A percentile compares a stretch with the other conserved stretches of the same genome.
Conservation (phyloP, 2,113 vertebrate species). For the Rutilus rutilus region DNA sequence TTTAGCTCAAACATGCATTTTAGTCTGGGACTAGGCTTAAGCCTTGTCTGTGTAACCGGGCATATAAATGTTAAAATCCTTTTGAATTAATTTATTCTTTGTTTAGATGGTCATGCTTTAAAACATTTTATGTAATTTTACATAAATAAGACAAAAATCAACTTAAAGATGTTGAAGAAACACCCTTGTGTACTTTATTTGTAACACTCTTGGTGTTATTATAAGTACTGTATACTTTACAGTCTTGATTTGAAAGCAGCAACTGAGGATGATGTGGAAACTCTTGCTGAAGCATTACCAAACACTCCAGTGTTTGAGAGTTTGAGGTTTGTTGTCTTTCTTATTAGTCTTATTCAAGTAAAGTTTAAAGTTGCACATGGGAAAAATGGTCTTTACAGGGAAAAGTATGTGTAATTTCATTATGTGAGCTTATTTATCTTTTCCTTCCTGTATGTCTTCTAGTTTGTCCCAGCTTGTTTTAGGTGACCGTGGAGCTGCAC, state of each 20-base stretch:
- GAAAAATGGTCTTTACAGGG: background rate
- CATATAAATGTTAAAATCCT: too few relatives aligned
- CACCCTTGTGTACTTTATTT: background rate
- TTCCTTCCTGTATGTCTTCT: background rate
- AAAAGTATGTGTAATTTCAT: background rate
- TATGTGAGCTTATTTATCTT: conserved; percentile 10
- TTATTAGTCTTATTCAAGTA: background rate
- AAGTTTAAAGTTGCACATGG: background rate
- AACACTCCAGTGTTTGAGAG: conserved; percentile 70
- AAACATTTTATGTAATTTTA: too few relatives aligned
- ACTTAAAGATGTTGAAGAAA: background rate
- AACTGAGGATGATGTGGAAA: conserved; percentile 39
- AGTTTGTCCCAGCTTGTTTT: conserved; percentile 79
- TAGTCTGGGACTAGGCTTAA: too few relatives aligned
- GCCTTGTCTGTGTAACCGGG: too few relatives aligned
- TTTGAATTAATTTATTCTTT: too few relatives aligned
- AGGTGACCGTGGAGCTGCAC: conserved; percentile 54
- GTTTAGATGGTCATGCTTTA: too few relatives aligned
- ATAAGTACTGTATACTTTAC: conserved; percentile 6
- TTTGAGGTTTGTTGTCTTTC: conserved; percentile 72
- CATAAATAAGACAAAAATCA: background rate
- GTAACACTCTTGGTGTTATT: background rate
- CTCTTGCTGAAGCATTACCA: conserved; percentile 68
- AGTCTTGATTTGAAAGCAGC: conserved; percentile 65
- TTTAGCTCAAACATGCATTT: too few relatives aligned